Conservation (phyloP, 2,797 vertebrate species). For the Clarias pachynema region DNA sequence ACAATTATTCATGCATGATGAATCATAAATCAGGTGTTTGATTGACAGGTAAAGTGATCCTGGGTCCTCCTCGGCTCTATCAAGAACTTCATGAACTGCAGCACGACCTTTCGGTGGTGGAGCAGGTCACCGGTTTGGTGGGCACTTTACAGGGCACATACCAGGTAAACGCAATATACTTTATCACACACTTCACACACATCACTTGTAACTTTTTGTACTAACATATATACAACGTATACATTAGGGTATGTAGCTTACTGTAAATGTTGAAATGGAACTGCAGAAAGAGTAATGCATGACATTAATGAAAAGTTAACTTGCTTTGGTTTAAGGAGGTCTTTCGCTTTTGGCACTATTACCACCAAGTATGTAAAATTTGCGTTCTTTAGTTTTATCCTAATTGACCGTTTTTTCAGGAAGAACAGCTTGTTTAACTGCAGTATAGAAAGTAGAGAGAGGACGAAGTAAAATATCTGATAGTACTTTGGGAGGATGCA, state of each 20-base stretch:
- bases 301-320: too few relatives aligned
- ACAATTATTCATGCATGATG: not conserved
- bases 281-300: not conserved
- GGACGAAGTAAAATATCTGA: too few relatives aligned
- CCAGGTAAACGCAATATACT: constrained; percentile 75
- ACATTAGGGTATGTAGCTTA: not conserved
- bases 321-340: too few relatives aligned
- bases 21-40: constrained; percentile 17
- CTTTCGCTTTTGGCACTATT: too few relatives aligned
- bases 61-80: constrained; percentile 93
- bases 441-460: too few relatives aligned
- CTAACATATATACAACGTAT: not conserved
- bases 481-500: too few relatives aligned
- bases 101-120: constrained; percentile 91
- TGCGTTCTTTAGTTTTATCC: too few relatives aligned
- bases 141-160: constrained; percentile 92
- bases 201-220: not conserved
- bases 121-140: constrained; percentile 91
- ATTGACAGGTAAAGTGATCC: constrained; percentile 79
- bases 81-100: constrained; percentile 95
- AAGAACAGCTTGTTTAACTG: too few relatives aligned
- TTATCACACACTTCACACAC: not conserved
- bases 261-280: not conserved
- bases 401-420: too few relatives aligned
- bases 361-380: too few relatives aligned